Evolutionary conservation across 2,113 vertebrate species (phyloP).

Genomic region (Dissostichus mawsoni): DNA sequence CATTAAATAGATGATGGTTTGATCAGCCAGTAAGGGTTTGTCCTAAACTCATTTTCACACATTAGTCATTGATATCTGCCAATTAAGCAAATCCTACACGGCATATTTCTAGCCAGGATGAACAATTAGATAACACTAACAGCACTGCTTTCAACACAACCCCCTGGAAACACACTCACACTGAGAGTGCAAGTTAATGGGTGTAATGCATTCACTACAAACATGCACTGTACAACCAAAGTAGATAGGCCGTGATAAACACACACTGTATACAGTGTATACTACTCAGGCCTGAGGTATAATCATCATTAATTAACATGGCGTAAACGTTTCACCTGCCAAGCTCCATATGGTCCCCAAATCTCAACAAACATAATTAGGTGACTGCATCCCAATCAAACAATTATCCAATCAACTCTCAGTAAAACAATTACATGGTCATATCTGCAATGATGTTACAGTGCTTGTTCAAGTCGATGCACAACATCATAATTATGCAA

Average conservation of each 20-base stretch:
- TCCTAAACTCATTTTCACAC: slow-evolving; percentile 44
- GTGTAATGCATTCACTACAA: slow-evolving; percentile 22
- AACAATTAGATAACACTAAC: slow-evolving; percentile 52
- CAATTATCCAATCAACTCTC: slow-evolving; percentile 67
- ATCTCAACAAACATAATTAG: slow-evolving; percentile 65
- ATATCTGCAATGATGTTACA: slow-evolving; percentile 29
- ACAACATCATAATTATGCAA: not conserved
- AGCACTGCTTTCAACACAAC: slow-evolving; percentile 27
- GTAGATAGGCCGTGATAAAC: slow-evolving; percentile 28
- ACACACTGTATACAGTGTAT: slow-evolving; percentile 36
- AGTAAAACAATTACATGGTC: slow-evolving; percentile 56
- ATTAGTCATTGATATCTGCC: slow-evolving; percentile 50
- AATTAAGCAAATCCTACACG: slow-evolving; percentile 41
- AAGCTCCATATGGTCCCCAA: slow-evolving; percentile 65
- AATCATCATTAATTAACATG: slow-evolving; percentile 67
- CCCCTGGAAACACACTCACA: slow-evolving; percentile 23
- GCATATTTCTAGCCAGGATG: slow-evolving; percentile 27
- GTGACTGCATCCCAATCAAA: slow-evolving; percentile 61
- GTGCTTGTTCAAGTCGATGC: slow-evolving; percentile 5
- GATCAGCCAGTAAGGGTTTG: slow-evolving; percentile 38
- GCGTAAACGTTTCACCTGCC: slow-evolving; percentile 69
- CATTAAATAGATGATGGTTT: slow-evolving; percentile 28
- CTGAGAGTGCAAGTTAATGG: slow-evolving; percentile 28
- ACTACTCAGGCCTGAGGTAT: slow-evolving; percentile 34
- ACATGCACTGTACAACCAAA: slow-evolving; percentile 34